These are phyloP conservation scores for Prinia subflava DNA, from an alignment of 2,113 vertebrate genomes.

Conservation along the genomic window DNA sequence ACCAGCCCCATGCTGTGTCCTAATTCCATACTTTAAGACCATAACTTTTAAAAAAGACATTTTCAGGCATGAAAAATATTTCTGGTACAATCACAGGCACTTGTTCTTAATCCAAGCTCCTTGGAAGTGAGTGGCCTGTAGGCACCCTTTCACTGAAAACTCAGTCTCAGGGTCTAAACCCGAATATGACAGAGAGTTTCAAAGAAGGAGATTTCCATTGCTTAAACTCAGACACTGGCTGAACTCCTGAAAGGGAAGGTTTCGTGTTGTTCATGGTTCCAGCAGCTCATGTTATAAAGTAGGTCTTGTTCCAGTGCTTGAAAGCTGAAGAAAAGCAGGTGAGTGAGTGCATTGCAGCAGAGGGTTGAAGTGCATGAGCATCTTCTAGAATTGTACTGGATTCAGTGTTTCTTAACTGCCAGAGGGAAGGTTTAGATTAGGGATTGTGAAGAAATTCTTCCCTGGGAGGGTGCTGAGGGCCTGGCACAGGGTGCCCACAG, in stretches of 20 bases:
- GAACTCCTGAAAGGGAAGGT: neutral
- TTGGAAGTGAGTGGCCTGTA: neutral
- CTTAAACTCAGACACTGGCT: neutral
- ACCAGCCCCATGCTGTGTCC: neutral
- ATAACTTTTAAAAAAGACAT: neutral
- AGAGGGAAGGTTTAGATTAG: neutral
- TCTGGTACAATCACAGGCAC: neutral
- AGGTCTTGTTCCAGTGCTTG: neutral
- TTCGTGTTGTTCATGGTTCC: neutral
- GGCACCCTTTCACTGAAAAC: neutral
- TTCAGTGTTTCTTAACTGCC: neutral
- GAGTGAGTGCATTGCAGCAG: neutral
- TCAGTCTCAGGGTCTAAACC: neutral
- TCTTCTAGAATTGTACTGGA: neutral
- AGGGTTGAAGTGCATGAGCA: neutral
- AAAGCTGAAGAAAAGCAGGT: neutral
- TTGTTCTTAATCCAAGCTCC: neutral
- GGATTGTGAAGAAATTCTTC: neutral
- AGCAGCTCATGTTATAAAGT: neutral
- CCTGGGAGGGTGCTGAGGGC: neutral
- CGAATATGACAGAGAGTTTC: neutral
- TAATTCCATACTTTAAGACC: neutral
- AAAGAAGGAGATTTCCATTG: neutral
- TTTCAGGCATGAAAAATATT: neutral
- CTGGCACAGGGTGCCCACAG: neutral